These are phyloP conservation scores for Sarcophaga subvicina DNA, from an alignment of 2,888 invertebrate species.

Conservation along the genomic window DNA sequence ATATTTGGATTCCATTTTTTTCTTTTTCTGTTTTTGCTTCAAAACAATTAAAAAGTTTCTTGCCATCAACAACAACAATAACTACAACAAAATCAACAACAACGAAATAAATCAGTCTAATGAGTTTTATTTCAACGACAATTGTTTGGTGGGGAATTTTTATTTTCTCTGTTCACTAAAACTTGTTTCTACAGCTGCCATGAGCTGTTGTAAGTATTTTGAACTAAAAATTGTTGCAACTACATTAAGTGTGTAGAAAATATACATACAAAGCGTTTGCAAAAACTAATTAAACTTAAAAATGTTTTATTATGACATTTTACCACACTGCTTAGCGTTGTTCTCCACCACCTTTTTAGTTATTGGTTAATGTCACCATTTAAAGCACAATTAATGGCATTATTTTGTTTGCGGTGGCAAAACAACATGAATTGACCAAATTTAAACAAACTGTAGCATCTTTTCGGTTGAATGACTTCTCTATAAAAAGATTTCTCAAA, in stretches of 20 bases:
- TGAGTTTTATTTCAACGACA: slow-evolving; percentile 24
- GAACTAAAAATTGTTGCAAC: slow-evolving; percentile 18
- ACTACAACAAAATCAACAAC: background rate
- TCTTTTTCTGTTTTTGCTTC: background rate
- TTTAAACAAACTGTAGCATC: slow-evolving; percentile 37
- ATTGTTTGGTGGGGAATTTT: background rate
- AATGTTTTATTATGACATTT: slow-evolving; percentile 57
- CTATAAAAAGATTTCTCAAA: background rate
- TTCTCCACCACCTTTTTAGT: background rate
- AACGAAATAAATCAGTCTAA: slow-evolving; percentile 25
- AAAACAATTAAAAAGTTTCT: background rate
- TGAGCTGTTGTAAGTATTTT: slow-evolving; percentile 7
- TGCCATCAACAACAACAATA: slow-evolving; percentile 13
- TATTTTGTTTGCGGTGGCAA: slow-evolving; percentile 34
- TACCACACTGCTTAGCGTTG: slow-evolving; percentile 9
- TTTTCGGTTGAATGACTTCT: slow-evolving; percentile 53
- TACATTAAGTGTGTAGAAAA: background rate
- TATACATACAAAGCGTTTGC: background rate
- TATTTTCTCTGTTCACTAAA: background rate
- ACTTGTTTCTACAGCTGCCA: slow-evolving; percentile 16
- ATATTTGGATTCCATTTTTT: background rate
- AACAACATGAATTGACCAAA: slow-evolving; percentile 12
- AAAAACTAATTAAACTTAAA: slow-evolving; percentile 49
- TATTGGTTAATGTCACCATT: slow-evolving; percentile 26
- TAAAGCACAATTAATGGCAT: slow-evolving; percentile 47